These are phyloP conservation scores for Botia kubotai DNA, from an alignment of 2,797 vertebrate species.

Conservation along the genomic window DNA sequence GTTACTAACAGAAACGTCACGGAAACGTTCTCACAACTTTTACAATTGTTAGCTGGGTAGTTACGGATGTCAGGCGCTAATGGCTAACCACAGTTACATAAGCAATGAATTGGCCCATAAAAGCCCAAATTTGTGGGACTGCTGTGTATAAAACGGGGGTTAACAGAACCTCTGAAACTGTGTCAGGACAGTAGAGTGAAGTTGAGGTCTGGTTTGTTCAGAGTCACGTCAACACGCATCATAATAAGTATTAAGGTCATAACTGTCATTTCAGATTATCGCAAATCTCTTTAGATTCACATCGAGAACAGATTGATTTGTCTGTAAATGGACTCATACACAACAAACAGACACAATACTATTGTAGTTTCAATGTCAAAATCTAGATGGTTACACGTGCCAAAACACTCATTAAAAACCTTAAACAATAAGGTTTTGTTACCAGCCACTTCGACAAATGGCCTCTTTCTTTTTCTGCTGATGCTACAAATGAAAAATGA, in stretches of 20 bases:
- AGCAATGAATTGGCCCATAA: constrained; percentile 55
- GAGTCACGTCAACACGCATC: constrained; percentile 21
- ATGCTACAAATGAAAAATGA: constrained; percentile 47
- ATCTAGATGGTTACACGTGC: constrained; percentile 10
- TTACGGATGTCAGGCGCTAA: constrained; percentile 40
- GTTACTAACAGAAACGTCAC: no score
- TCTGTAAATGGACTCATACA: constrained; percentile 37
- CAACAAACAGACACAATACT: constrained; percentile 30
- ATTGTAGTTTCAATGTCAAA: constrained; percentile 12
- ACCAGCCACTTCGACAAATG: constrained; percentile 51
- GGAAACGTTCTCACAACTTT: no score
- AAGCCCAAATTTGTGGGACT: constrained; percentile 28
- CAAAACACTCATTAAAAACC: constrained; percentile 12
- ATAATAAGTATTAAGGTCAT: constrained; percentile 42
- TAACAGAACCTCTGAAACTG: constrained; percentile 48
- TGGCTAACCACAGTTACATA: constrained; percentile 54
- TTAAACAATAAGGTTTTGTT: constrained; percentile 38
- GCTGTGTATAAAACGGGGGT: constrained; percentile 37
- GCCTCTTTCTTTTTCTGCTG: constrained; percentile 54
- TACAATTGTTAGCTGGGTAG: neutral
- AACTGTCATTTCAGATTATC: constrained; percentile 47
- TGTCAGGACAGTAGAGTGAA: constrained; percentile 42
- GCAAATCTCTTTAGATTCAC: constrained; percentile 55
- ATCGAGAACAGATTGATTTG: constrained; percentile 55
- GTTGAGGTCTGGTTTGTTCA: constrained; percentile 24